phyloP scores from a whole-genome alignment of 2,888 invertebrate genomes.

The Drosophila siamana region DNA sequence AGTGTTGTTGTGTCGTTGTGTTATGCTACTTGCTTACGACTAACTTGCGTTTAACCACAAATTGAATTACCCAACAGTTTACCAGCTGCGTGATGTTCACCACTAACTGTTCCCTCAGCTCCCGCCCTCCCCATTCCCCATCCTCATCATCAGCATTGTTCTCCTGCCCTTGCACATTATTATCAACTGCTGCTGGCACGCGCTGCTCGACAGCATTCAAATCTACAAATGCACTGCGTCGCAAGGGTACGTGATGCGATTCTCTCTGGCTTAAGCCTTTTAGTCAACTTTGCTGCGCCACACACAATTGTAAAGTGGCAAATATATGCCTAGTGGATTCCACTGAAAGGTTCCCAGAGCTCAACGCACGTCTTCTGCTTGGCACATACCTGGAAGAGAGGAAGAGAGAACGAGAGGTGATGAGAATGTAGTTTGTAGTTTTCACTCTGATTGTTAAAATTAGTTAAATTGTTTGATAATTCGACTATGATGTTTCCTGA shows the following conservation, averaged over 20 bases:
- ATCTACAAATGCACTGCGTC: slow-evolving; percentile 44
- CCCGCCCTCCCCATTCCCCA: background rate
- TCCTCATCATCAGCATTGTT: background rate
- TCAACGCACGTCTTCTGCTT: background rate
- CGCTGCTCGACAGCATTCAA: slow-evolving; percentile 47
- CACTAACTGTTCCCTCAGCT: slow-evolving; percentile 38
- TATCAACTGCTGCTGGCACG: slow-evolving; percentile 51
- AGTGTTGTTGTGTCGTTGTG: slow-evolving; percentile 24
- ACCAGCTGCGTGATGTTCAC: slow-evolving; percentile 58
- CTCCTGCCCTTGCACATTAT: slow-evolving; percentile 30
- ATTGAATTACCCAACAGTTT: slow-evolving; percentile 80
- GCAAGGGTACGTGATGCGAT: slow-evolving; percentile 32
- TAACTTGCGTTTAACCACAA: slow-evolving; percentile 78
- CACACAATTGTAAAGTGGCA: slow-evolving; percentile 29
- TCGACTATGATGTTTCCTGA: background rate
- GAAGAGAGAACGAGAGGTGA: slow-evolving; percentile 28
- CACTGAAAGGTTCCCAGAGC: slow-evolving; percentile 9
- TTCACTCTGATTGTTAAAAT: background rate
- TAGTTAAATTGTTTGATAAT: slow-evolving; percentile 6
- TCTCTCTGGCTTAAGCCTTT: slow-evolving; percentile 17
- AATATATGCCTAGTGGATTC: slow-evolving; percentile 23
- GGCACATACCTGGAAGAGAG: slow-evolving; percentile 54
- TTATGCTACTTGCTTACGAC: slow-evolving; percentile 49
- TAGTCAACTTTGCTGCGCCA: background rate
- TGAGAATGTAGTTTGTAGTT: slow-evolving; percentile 4